Evolutionary conservation across 2,113 vertebrate species (phyloP).

Genomic region (Triplophysa siluroides): DNA sequence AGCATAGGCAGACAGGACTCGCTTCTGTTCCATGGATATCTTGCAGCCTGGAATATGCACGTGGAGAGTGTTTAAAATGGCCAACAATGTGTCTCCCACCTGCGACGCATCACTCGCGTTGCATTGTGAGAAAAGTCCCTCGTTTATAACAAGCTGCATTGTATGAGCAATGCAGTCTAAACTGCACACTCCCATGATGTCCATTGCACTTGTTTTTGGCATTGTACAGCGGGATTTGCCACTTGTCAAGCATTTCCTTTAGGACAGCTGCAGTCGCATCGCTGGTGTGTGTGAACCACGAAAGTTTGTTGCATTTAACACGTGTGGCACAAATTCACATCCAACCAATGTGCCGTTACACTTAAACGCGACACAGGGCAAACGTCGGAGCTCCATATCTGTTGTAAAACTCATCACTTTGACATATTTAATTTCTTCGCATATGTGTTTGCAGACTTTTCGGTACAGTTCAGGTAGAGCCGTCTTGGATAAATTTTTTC

Average conservation of each 20-base stretch:
- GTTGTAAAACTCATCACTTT: constrained; percentile 40
- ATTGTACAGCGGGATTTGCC: constrained; percentile 41
- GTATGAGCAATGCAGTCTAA: background rate
- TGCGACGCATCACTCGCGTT: constrained; percentile 39
- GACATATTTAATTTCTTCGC: constrained; percentile 15
- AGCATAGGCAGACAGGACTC: constrained; percentile 31
- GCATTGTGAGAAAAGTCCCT: background rate
- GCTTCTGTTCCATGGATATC: constrained; percentile 48
- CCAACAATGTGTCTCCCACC: constrained; percentile 29
- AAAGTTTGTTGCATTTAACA: constrained; percentile 41
- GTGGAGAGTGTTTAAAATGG: constrained; percentile 44
- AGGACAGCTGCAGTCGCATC: constrained; percentile 19
- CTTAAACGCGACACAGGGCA: constrained; percentile 24
- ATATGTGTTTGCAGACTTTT: constrained; percentile 22
- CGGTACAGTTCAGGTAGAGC: constrained; percentile 30
- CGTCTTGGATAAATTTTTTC: constrained; percentile 25
- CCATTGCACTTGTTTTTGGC: constrained; percentile 21
- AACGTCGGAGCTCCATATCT: constrained; percentile 44
- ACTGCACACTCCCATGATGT: constrained; percentile 18
- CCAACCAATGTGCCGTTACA: constrained; percentile 20
- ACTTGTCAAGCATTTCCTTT: constrained; percentile 39
- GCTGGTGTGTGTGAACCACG: constrained; percentile 29
- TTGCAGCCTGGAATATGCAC: constrained; percentile 45
- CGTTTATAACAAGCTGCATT: too few species aligned
- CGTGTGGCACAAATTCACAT: constrained; percentile 9